Base-by-base conservation (phyloP, 2,113 vertebrate genomes). In the Gasterosteus aculeatus region DNA sequence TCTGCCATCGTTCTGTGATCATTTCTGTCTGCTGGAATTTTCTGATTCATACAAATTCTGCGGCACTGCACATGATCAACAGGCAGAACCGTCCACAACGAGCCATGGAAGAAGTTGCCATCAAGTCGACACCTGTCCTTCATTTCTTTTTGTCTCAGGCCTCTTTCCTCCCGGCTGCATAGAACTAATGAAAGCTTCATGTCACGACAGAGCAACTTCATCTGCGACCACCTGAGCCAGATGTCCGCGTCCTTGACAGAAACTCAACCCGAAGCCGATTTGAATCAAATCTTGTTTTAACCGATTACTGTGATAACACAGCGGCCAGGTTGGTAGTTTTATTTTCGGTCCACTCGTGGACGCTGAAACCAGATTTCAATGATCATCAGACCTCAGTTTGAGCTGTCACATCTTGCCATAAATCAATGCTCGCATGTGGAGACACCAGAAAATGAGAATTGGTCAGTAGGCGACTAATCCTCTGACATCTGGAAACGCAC, bases 11-110 rank as follows among this genome's bases (percentile, higher is more conserved):
- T 12, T 72, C 51, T 72, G 42, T 60, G 67, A 58, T 69, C 56
- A 46, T 42, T 33, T 74, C 63, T 68, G 66, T 77, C 60, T 41
- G 59, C 62, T 70, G 49, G 49, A 78, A 72, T 19, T 46, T 78
- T 46, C 10, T 35, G 4, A 68, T 71, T n/a, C 18, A 56, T 77
- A 86, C 79, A 71, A 83, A 83, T 82, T 83, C 77, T 75, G 77
- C 75, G 69, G 75, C 85, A 83, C 73, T 60, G 41, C 62, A 60
- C 15, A 1, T n/a, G 22, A 41, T 31, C 53, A 35, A 35, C 54
- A 70, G 53, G 46, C 51, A 15, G 29, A 19, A 18, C 53, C 42
- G 26, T 42, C 51, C 72, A 56, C 64, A 72, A 66, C 18, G 26
- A 7, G 33, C 39, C 15, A 7, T 8, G 11, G 38, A 66, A 54